These are phyloP conservation scores for Oppia nitens DNA, from an alignment of 1,140 invertebrate species.

Conservation along the genomic window DNA sequence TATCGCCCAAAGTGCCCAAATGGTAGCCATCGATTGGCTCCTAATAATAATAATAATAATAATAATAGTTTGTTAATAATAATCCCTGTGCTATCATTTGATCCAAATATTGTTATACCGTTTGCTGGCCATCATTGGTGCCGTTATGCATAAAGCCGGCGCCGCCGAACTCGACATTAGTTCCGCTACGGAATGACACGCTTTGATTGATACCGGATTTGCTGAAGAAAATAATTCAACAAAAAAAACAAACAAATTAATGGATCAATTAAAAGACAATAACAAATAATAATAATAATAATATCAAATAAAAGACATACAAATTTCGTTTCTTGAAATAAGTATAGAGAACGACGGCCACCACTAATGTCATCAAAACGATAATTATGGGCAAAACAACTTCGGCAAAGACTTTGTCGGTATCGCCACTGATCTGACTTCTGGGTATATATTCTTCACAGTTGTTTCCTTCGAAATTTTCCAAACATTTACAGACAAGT, in stretches of 20 bases:
- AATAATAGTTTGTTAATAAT: background rate
- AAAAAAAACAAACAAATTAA: conserved; percentile 9
- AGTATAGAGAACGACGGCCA: conserved; percentile 53
- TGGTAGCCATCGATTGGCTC: conserved; percentile 53
- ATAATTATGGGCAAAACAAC: conserved; percentile 64
- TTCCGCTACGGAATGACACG: conserved; percentile 86
- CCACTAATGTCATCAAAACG: conserved; percentile 48
- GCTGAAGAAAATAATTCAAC: conserved; percentile 16
- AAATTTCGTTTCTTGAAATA: conserved; percentile 50
- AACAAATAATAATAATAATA: background rate
- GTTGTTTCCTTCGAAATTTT: conserved; percentile 44
- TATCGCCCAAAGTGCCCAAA: conserved; percentile 47
- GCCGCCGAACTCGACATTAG: conserved; percentile 64
- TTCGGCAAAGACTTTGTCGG: conserved; percentile 37
- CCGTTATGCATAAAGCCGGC: conserved; percentile 23
- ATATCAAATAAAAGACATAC: conserved; percentile 20
- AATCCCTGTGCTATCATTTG: background rate
- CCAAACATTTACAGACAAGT: conserved; percentile 47
- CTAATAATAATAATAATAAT: conserved; percentile 25
- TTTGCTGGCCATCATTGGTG: conserved; percentile 17
- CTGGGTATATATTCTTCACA: conserved; percentile 41
- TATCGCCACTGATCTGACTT: conserved; percentile 6
- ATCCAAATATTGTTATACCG: conserved; percentile 22
- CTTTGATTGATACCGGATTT: conserved; percentile 50
- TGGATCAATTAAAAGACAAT: too few relatives aligned